Conservation (phyloP, 2,113 vertebrate genomes). For the Scomber colias region DNA sequence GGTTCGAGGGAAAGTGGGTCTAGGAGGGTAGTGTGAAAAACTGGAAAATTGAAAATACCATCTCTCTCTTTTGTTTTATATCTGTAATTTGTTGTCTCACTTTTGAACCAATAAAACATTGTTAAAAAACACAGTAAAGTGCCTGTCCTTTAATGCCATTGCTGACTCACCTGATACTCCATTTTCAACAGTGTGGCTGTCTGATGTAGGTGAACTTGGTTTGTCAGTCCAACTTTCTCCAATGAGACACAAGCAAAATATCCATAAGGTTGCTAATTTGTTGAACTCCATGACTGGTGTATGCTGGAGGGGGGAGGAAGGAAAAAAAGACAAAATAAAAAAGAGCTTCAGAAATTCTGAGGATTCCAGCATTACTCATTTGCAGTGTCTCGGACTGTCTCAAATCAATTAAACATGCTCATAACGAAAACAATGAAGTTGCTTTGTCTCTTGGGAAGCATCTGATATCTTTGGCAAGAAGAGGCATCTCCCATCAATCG, state of each 20-base stretch:
- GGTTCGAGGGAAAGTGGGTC: too few relatives aligned
- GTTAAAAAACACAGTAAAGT: too few relatives aligned
- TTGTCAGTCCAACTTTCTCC: slow-evolving; percentile 76
- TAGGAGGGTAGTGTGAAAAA: too few relatives aligned
- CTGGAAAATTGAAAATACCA: too few relatives aligned
- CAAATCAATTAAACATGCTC: background rate
- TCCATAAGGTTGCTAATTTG: slow-evolving; percentile 79
- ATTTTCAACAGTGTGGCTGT: slow-evolving; percentile 70
- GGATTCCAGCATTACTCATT: background rate
- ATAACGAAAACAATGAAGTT: background rate
- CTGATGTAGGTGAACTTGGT: slow-evolving; percentile 43
- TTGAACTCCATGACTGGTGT: slow-evolving; percentile 81
- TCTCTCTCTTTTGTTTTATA: too few relatives aligned
- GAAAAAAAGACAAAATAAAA: background rate
- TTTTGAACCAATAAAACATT: too few relatives aligned
- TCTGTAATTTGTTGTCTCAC: too few relatives aligned
- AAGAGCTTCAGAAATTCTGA: background rate
- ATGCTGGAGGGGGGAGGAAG: slow-evolving; percentile 22
- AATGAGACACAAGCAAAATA: slow-evolving; percentile 77
- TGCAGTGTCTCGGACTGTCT: background rate
- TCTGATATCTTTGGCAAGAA: background rate
- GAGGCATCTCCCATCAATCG: background rate
- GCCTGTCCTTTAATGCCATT: too few relatives aligned
- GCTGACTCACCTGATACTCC: slow-evolving; percentile 72
- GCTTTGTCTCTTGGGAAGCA: background rate